Evolutionary conservation across 2,797 vertebrate species (phyloP).

Genomic region (Sebastolobus altivelis): DNA sequence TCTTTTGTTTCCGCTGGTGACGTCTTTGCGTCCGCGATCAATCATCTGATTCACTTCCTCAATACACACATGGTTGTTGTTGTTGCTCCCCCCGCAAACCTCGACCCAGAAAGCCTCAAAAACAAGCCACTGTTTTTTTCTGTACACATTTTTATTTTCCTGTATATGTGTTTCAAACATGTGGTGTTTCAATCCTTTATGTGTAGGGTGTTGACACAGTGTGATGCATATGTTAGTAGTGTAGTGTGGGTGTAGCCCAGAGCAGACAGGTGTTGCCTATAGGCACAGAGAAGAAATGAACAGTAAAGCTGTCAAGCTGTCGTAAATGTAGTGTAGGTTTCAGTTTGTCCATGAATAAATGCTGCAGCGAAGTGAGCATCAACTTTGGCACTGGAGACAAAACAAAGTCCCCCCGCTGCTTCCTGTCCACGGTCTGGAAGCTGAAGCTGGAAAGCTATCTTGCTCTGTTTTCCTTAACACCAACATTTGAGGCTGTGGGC

Average conservation of each 20-base stretch:
- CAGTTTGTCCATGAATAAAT: not conserved
- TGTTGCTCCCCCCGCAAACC: too few relatives aligned
- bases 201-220: not conserved
- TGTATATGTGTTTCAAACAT: too few relatives aligned
- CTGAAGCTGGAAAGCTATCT: not conserved
- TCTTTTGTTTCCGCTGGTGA: too few relatives aligned
- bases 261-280: not conserved
- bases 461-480: not conserved
- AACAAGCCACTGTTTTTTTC: too few relatives aligned
- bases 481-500: not conserved
- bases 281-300: not conserved
- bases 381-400: not conserved
- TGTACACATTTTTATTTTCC: too few relatives aligned
- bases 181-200: too few relatives aligned
- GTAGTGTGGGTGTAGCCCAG: not conserved
- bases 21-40: too few relatives aligned
- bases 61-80: too few relatives aligned
- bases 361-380: not conserved
- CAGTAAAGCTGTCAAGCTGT: conserved; percentile 1
- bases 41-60: too few relatives aligned
- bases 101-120: too few relatives aligned
- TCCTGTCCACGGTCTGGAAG: not conserved
- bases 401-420: not conserved
- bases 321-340: not conserved
- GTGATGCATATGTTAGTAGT: not conserved